These are phyloP conservation scores for Oreochromis tanganicae DNA, from an alignment of 2,113 vertebrate genomes.

Conservation along the genomic window DNA sequence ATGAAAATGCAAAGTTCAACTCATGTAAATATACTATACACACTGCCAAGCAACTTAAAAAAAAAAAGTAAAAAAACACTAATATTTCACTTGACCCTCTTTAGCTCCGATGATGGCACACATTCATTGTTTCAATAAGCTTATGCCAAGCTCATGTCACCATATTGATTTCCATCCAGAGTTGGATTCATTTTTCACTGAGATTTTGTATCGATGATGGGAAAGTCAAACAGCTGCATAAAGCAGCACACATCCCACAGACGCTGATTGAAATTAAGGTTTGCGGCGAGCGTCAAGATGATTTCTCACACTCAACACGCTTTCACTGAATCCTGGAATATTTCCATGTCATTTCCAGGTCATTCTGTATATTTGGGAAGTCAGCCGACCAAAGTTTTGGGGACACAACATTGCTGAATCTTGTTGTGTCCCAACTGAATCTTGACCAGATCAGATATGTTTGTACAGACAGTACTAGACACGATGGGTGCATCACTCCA, in stretches of 20 bases:
- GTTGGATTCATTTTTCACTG: neutral
- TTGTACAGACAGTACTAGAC: neutral
- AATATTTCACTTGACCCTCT: neutral
- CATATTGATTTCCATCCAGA: neutral
- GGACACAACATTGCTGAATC: neutral
- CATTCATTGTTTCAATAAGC: neutral
- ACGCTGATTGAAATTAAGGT: neutral
- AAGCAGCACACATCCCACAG: accelerated
- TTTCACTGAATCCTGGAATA: neutral
- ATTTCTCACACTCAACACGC: neutral
- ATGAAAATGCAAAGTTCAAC: neutral
- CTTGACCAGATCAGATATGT: neutral
- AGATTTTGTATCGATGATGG: too few species aligned
- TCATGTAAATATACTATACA: neutral
- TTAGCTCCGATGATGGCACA: accelerated
- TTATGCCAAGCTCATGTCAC: neutral
- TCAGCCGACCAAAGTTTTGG: neutral
- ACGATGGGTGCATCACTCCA: neutral
- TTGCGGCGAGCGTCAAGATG: accelerated
- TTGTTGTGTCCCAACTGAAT: neutral
- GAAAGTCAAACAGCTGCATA: neutral
- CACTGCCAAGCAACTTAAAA: neutral
- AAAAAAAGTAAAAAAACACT: accelerated
- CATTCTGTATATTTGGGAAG: accelerated
- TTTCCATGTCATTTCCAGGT: neutral